Conservation (phyloP, 2,888 invertebrate species). For the Drosophila borborema region DNA sequence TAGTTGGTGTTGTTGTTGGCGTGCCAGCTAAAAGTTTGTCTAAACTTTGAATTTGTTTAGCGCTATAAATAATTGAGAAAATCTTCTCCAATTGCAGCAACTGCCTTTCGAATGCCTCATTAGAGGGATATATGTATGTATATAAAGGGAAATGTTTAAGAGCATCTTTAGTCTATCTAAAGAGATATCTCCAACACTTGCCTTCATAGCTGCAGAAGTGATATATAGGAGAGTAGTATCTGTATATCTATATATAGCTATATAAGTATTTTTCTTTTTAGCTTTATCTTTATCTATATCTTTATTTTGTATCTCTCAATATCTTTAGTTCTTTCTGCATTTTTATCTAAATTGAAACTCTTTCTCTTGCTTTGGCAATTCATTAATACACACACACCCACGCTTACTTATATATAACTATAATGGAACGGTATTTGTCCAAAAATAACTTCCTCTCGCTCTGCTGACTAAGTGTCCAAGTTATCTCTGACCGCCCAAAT, state of each 20-base stretch:
- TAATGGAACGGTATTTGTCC: slow-evolving; percentile 15
- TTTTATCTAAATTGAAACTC: neutral
- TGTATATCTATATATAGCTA: neutral
- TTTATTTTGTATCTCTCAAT: neutral
- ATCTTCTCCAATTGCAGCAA: slow-evolving; percentile 26
- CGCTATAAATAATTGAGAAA: slow-evolving; percentile 43
- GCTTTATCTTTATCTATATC: neutral
- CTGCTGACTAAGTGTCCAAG: slow-evolving; percentile 30
- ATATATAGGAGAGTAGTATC: neutral
- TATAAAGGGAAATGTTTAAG: neutral
- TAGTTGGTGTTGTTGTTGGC: slow-evolving; percentile 16
- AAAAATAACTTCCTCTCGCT: slow-evolving; percentile 10
- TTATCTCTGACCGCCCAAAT: slow-evolving; percentile 40
- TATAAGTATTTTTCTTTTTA: neutral
- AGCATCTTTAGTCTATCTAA: too few relatives aligned
- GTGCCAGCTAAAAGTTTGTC: slow-evolving; percentile 57
- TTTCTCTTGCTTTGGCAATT: neutral
- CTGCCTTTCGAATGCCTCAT: slow-evolving; percentile 47
- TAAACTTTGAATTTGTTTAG: slow-evolving; percentile 53
- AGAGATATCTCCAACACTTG: neutral
- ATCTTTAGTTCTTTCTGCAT: neutral
- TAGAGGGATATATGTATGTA: slow-evolving; percentile 8
- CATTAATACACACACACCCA: neutral
- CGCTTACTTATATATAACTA: neutral
- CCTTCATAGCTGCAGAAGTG: neutral